Base-by-base conservation (phyloP, 2,113 vertebrate species). In the Corythaixoides concolor region DNA sequence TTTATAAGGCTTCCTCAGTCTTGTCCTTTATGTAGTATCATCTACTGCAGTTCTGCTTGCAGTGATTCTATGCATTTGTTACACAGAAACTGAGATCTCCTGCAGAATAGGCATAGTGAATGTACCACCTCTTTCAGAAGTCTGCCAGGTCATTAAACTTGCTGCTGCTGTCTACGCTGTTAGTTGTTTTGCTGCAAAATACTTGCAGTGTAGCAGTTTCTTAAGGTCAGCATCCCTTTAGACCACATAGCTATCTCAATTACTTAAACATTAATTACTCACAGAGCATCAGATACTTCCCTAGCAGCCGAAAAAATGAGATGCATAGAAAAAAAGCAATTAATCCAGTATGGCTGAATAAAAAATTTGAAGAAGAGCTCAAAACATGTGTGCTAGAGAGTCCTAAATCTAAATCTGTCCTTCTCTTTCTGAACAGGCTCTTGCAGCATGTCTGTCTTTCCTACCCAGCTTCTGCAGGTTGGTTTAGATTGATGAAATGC, bases 1-100 rank as follows among this genome's bases (percentile, higher is more conserved):
- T 96, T 91, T 89, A 85, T 89, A 96, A 93, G 94, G 87, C 89
- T 95, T 92, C 81, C 41, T 78, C 24, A 66, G 80, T 37, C 45
- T 87, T 83, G 62, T 91, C 60, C 66, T 89, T 76, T 88, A 43
- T 83, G 18, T 76, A 76, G 17, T 78, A 15, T 9, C 18, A 1
- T 85, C 86, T 87, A 6, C 56, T 89, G 49, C 69, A 73, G 2
- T 58, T 91, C 55, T 83, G 1, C 75, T 94, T 68, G 76, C 26
- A 56, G 47, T 87, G 84, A 53, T 47, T 91, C 92, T 78, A 49
- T 56, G n/a, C 30, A 23, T 91, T 87, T 92, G 52, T 88, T 84
- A 8, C 39, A 35, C 52, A 76, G 33, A 37, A 55, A 0, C 27
- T 49, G 6, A 37, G 77, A 35, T 76, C 12, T 56, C 56, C 62